Percentiles rank a stretch among this genome's conserved stretches.
These are phyloP conservation scores for Turdus rufiventris DNA, from an alignment of 2,113 vertebrate species.

Conservation along the genomic window DNA sequence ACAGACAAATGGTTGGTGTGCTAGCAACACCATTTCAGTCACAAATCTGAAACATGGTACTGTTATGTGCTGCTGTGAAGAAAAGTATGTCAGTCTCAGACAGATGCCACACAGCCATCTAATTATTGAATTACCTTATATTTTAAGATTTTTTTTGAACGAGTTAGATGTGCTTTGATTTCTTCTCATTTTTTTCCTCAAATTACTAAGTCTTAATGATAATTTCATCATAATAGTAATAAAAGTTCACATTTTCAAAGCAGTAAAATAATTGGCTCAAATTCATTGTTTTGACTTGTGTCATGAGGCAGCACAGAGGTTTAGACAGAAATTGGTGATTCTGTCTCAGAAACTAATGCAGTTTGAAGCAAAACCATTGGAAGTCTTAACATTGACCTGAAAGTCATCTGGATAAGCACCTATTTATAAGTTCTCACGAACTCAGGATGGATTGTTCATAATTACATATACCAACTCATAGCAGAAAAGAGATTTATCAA, in stretches of 20 bases:
- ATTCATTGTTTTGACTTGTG: background rate
- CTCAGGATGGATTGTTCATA: background rate
- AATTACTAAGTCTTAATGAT: background rate
- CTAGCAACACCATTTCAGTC: background rate
- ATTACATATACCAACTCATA: background rate
- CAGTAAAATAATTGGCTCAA: background rate
- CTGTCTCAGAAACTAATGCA: background rate
- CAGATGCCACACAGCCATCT: background rate
- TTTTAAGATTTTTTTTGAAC: background rate
- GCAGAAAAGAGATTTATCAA: background rate
- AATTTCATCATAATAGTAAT: background rate
- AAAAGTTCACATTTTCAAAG: background rate
- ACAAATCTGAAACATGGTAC: background rate
- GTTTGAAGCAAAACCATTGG: background rate
- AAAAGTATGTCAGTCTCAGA: background rate
- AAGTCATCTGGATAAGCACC: background rate
- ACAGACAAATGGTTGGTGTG: background rate
- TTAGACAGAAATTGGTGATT: background rate
- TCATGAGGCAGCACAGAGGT: background rate
- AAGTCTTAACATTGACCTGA: background rate
- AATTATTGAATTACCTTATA: slow-evolving; percentile 1
- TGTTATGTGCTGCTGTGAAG: background rate
- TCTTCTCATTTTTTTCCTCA: background rate
- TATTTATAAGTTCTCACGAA: background rate
- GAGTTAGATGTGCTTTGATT: background rate